These are phyloP conservation scores for Apostichopus japonicus DNA, from an alignment of 35 echinoderm and acorn worm genomes.

Conservation along the genomic window DNA sequence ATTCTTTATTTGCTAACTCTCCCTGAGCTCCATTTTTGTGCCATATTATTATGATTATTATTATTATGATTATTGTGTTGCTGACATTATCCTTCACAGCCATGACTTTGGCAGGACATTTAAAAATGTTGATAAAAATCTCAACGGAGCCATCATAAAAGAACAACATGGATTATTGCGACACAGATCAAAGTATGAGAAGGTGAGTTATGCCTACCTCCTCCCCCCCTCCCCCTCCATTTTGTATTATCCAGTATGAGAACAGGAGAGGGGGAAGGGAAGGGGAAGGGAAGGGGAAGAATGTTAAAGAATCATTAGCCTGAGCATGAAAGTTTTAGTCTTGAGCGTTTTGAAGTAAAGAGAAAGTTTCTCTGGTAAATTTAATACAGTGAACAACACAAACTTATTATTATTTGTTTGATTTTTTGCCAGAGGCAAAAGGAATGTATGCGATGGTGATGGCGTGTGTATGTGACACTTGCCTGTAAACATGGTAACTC, in stretches of 20 bases:
- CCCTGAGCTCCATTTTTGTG: background rate
- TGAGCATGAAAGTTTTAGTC: no score
- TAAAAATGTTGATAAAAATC: background rate
- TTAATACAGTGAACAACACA: background rate
- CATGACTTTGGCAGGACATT: constrained; percentile 44
- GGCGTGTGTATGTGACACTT: no score
- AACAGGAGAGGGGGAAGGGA: no score
- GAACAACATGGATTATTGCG: constrained; percentile 16
- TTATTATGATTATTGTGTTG: background rate
- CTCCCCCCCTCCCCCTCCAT: no score
- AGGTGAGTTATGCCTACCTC: background rate
- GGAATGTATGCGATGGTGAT: no score
- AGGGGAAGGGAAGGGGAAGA: no score
- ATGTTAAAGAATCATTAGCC: no score
- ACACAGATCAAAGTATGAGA: background rate
- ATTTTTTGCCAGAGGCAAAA: background rate
- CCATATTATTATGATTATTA: background rate
- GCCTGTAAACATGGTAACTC: no score
- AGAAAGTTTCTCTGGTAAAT: background rate
- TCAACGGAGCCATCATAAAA: background rate
- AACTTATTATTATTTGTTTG: background rate
- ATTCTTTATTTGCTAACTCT: no score
- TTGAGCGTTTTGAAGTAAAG: background rate
- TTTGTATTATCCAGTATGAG: background rate
- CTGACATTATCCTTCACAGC: background rate